These are phyloP conservation scores for Rhingia campestris DNA, from an alignment of 2,888 invertebrate species.

Conservation along the genomic window DNA sequence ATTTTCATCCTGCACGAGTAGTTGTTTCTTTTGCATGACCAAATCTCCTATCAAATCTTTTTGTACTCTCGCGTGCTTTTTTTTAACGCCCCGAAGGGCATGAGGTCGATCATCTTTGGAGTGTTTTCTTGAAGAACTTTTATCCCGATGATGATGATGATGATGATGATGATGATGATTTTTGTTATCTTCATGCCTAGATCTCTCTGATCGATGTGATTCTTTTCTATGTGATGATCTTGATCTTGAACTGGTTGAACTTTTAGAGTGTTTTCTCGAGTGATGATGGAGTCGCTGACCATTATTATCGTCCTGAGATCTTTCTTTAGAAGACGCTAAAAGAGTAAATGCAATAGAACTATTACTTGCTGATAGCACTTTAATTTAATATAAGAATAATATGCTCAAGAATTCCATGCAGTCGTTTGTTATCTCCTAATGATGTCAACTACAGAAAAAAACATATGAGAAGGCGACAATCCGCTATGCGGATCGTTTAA, in stretches of 20 bases:
- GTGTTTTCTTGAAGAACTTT: neutral
- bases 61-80: neutral
- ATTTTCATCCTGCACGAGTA: neutral
- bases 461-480: too few species aligned
- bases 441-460: too few species aligned
- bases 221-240: neutral
- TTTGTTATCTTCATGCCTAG: neutral
- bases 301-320: too few species aligned
- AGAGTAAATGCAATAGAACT: too few species aligned
- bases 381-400: too few species aligned
- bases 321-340: too few species aligned
- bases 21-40: neutral
- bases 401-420: too few species aligned
- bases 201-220: neutral
- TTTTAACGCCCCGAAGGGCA: neutral
- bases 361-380: too few species aligned
- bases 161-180: neutral
- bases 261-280: constrained; percentile 17
- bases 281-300: too few species aligned
- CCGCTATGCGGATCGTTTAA: too few species aligned
- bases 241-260: constrained; percentile 15
- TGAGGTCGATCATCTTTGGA: neutral
- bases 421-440: too few species aligned
- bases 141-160: neutral
- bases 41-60: too few species aligned